Conservation (phyloP, 1,140 invertebrate species). For the Trachymyrmex septentrionalis region DNA sequence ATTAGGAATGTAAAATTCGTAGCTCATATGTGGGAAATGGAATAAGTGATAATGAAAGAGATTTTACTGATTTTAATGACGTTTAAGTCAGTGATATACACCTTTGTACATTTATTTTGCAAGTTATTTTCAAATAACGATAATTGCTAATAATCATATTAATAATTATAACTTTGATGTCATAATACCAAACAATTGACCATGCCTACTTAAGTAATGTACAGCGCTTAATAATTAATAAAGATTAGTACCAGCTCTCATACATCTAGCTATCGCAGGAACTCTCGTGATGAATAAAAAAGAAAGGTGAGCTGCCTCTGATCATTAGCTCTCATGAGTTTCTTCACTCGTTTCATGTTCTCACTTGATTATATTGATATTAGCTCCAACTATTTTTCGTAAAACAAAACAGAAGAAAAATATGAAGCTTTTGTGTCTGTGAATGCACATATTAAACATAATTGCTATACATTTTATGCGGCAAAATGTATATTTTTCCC, state of each 20-base stretch:
- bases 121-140: conserved; percentile 63
- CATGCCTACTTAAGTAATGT: conserved; percentile 71
- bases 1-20: neutral
- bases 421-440: conserved; percentile 23
- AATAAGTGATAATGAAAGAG: neutral
- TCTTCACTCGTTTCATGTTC: neutral
- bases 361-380: neutral
- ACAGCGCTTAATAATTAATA: conserved; percentile 69
- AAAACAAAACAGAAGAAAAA: conserved; percentile 20
- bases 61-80: conserved; percentile 16
- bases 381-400: neutral
- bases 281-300: conserved; percentile 61
- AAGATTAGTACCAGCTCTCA: conserved; percentile 66
- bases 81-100: conserved; percentile 40
- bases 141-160: conserved; percentile 51
- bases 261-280: conserved; percentile 64
- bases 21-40: neutral
- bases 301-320: conserved; percentile 41
- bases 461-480: neutral
- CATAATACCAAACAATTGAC: conserved; percentile 68
- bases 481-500: neutral
- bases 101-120: conserved; percentile 75
- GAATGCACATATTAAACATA: conserved; percentile 34
- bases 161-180: conserved; percentile 67
- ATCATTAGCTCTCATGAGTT: conserved; percentile 1